A percentile compares a stretch with the other conserved stretches of the same genome.
phyloP scores from a whole-genome alignment of 2,797 vertebrate genomes.

The Phrynocephalus forsythii region DNA sequence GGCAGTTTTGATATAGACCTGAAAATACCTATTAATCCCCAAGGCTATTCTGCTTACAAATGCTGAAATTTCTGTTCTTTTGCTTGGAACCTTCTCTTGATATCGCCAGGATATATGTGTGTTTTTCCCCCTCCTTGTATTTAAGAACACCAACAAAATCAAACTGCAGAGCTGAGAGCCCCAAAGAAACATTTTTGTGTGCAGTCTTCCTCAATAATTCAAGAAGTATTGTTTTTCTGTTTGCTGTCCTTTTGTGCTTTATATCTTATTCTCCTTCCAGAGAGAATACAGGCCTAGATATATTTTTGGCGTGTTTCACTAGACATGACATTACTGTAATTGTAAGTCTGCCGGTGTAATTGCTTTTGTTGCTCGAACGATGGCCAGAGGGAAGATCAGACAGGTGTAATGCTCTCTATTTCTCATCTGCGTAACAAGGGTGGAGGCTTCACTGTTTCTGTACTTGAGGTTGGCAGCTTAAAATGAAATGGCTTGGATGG shows the following conservation, averaged over 20 bases:
- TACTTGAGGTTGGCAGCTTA: not conserved
- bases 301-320: slow-evolving; percentile 44
- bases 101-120: slow-evolving; percentile 13
- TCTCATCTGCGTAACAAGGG: slow-evolving; percentile 60
- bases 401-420: slow-evolving; percentile 54
- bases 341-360: slow-evolving; percentile 61
- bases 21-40: not conserved
- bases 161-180: slow-evolving; percentile 13
- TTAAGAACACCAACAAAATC: slow-evolving; percentile 24
- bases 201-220: slow-evolving; percentile 49
- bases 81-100: slow-evolving; percentile 36
- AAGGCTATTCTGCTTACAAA: not conserved
- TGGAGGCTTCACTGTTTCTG: slow-evolving; percentile 36
- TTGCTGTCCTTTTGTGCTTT: slow-evolving; percentile 22
- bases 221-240: slow-evolving; percentile 48
- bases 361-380: slow-evolving; percentile 62
- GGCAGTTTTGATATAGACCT: not conserved
- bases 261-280: slow-evolving; percentile 3
- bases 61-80: not conserved
- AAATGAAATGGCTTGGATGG: too few species aligned
- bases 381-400: slow-evolving; percentile 55
- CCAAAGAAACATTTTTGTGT: slow-evolving; percentile 56
- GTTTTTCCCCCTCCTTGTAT: not conserved
- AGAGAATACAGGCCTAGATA: slow-evolving; percentile 44
- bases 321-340: slow-evolving; percentile 52